phyloP scores from a whole-genome alignment of 1,140 invertebrate genomes.

The honey bee (Apis mellifera) region Amel_HAv3.1 CM009944.2:7719001-7719500 shows the following conservation, averaged over 20 bases:
- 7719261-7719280: conserved; percentile 92
- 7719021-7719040: conserved; percentile 89
- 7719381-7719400: conserved; percentile 91
- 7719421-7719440: conserved; percentile 48
- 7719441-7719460: conserved; percentile 42
- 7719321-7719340: conserved; percentile 58
- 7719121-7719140: no score
- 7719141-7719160: conserved; percentile 13
- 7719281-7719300: conserved; percentile 93
- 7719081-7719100: conserved; percentile 87
- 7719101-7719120: conserved; percentile 86
- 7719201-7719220: conserved; percentile 97
- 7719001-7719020: conserved; percentile 90
- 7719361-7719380: conserved; percentile 92
- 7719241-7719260: conserved; percentile 96
- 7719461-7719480: conserved; percentile 25
- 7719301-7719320: conserved; percentile 80
- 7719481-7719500: conserved; percentile 54
- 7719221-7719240: conserved; percentile 95
- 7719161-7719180: background rate
- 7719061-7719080: conserved; percentile 82
- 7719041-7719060: conserved; percentile 84
- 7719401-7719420: conserved; percentile 69
- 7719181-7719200: conserved; percentile 85
- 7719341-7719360: conserved; percentile 81